Evolutionary conservation across 2,113 vertebrate genomes (phyloP), one percentile per base, ranked within the genome.

Genomic region (Galeopterus variegatus): DNA sequence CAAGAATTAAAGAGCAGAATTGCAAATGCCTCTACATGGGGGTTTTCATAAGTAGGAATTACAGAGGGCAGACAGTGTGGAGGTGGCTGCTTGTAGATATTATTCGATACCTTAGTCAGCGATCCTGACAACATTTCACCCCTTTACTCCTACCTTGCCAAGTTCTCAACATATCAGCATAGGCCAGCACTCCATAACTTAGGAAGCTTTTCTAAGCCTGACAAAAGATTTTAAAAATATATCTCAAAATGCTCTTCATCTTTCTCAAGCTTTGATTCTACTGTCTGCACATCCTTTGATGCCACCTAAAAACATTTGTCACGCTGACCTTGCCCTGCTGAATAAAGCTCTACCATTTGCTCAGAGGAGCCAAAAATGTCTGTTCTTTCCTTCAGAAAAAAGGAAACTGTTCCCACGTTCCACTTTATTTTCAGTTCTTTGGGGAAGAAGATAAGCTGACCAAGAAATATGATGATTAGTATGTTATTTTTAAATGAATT

Each of bases 401-500:
- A 24, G 70, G 12, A 2, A 50, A 54, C 5, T 73, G 83, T 91
- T 58, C 31, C 75, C 65, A 45, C 56, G 41, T 96, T 94, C 64
- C n/a, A 81, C 94, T 85, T 97, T 36, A 76, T 93, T 97, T 94
- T 77, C 79, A 86, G 79, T 69, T 54, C 24, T 92, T 97, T 58
- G 26, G 18, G 62, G 36, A n/a, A 69, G 95, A 93, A 96, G 64
- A 87, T 76, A 90, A 96, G 60, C 70, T 95, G 88, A 91, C 70
- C 77, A 65, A 75, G 82, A 94, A 97, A 94, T 45, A 94, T 12
- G 45, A 33, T 93, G n/a, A 97, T 79, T 80, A n/a, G 75, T 33
- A 62, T 79, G 80, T 83, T 95, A 97, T 97, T 97, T 97, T 91
- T 79, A 94, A 97, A 80, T 82, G 45, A 79, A 92, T 70, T 91